Evolutionary conservation across 2,888 invertebrate species (phyloP).

Genomic region (Opisthograptis luteolata): DNA sequence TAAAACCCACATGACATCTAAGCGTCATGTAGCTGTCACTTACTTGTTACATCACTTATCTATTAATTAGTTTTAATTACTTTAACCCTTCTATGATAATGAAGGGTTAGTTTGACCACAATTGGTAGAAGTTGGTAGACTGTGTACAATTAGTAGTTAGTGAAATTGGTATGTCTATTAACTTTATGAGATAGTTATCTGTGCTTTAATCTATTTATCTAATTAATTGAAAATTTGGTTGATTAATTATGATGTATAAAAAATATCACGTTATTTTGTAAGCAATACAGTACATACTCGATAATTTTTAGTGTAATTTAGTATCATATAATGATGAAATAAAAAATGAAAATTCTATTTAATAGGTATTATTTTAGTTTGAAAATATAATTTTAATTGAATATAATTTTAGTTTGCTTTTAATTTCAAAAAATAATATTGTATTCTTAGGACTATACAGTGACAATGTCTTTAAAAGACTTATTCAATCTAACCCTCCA

Average conservation of each 20-base stretch:
- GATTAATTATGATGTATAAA: too few species aligned
- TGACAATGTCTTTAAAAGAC: conserved; percentile 21
- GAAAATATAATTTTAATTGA: too few species aligned
- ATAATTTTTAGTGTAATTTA: too few species aligned
- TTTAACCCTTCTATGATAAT: conserved; percentile 60
- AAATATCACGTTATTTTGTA: too few species aligned
- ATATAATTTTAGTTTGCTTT: too few species aligned
- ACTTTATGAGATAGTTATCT: conserved; percentile 7
- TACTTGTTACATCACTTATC: conserved; percentile 52
- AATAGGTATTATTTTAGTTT: too few species aligned
- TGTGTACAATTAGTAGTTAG: conserved; percentile 6
- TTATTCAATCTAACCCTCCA: conserved; percentile 48
- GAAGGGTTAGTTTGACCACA: conserved; percentile 41
- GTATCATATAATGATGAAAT: too few species aligned
- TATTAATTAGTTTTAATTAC: conserved; percentile 71
- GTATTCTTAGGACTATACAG: background rate
- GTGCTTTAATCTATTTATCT: background rate
- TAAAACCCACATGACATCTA: conserved; percentile 67
- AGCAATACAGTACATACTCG: too few species aligned
- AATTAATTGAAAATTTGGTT: too few species aligned
- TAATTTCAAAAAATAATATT: too few species aligned
- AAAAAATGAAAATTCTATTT: too few species aligned
- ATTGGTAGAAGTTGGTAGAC: conserved; percentile 5
- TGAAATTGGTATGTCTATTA: conserved; percentile 15
- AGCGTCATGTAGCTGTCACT: conserved; percentile 69